These are phyloP conservation scores for Rhadinocentrus ornatus DNA, from an alignment of 2,797 vertebrate genomes.

Conservation along the genomic window DNA sequence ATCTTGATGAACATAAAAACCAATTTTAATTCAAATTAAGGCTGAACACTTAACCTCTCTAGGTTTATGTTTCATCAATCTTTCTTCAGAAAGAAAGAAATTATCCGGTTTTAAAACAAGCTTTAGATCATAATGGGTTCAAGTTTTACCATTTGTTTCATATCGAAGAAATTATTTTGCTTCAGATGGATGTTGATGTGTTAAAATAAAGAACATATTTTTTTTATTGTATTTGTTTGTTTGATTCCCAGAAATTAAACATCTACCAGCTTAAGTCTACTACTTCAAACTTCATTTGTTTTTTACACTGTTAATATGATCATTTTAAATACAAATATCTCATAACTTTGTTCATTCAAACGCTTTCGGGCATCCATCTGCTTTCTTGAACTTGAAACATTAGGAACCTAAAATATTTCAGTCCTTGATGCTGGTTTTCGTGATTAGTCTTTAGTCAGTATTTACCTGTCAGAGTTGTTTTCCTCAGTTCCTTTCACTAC, in stretches of 20 bases:
- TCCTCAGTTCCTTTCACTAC: neutral
- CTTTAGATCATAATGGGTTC: neutral
- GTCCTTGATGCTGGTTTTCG: neutral
- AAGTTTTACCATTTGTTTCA: neutral
- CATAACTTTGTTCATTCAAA: neutral
- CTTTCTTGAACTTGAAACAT: neutral
- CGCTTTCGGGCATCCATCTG: neutral
- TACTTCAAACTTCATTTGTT: neutral
- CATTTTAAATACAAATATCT: neutral
- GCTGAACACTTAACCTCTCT: too few species aligned
- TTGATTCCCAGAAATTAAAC: too few species aligned
- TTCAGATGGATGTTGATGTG: neutral
- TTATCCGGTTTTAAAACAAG: neutral
- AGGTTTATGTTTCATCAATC: too few species aligned
- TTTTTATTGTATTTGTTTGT: too few species aligned
- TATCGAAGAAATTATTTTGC: neutral
- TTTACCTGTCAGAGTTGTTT: slow-evolving; percentile 17
- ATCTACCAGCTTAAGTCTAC: neutral
- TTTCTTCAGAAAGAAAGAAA: too few species aligned
- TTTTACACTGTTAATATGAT: neutral
- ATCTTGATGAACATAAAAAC: neutral
- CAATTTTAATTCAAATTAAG: neutral
- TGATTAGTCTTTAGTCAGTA: neutral
- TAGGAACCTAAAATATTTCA: neutral
- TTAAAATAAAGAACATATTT: too few species aligned